Evolutionary conservation across 2,797 vertebrate species (phyloP).

Genomic region (Tarsius wallacei): DNA sequence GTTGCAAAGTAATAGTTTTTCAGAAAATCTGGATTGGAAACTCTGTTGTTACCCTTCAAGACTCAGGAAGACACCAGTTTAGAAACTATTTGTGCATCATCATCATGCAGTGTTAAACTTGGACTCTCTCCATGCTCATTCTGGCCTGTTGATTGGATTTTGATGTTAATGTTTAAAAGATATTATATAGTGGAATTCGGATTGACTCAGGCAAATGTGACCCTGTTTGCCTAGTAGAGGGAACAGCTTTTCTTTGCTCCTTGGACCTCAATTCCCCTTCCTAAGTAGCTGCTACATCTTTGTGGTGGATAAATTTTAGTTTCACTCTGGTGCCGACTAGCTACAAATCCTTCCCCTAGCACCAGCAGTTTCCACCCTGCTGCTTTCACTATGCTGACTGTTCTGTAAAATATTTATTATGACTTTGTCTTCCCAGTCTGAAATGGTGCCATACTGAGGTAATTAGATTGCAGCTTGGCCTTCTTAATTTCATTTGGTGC

Average conservation of each 20-base stretch:
- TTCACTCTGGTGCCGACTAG: neutral
- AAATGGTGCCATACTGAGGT: slow-evolving; percentile 6
- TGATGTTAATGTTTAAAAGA: neutral
- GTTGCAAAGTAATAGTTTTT: neutral
- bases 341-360: slow-evolving; percentile 10
- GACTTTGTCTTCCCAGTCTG: slow-evolving; percentile 52
- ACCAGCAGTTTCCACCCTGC: slow-evolving; percentile 20
- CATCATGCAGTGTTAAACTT: neutral
- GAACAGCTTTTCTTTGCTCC: neutral
- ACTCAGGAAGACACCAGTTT: neutral
- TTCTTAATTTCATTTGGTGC: slow-evolving; percentile 62
- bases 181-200: neutral
- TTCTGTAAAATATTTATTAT: slow-evolving; percentile 73
- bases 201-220: neutral
- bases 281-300: neutral
- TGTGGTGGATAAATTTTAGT: neutral
- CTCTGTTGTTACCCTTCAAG: neutral
- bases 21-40: neutral
- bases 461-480: slow-evolving; percentile 35
- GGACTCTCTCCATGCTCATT: neutral
- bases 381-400: slow-evolving; percentile 56
- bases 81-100: neutral
- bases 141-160: neutral
- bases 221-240: neutral
- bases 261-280: neutral